A percentile compares a stretch with the other conserved stretches of the same genome.
Evolutionary conservation across 2,888 invertebrate species (phyloP).

Genomic region (Leptopilina syphax): DNA sequence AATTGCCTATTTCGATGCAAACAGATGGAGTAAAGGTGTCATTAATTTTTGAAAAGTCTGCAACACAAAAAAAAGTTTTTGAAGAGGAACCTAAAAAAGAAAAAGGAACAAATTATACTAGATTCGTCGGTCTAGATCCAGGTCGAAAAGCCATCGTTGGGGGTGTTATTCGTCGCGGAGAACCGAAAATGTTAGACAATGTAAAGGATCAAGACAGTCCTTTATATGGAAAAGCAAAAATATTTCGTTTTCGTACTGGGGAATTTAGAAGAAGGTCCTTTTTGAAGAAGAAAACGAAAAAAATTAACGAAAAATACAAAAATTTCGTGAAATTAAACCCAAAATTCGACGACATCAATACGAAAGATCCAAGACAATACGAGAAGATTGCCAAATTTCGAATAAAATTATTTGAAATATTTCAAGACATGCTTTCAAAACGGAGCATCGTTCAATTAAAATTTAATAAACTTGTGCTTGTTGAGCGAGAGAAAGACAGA

Average conservation of each 20-base stretch:
- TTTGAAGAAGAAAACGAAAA: not conserved
- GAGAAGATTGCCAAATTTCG: slow-evolving; percentile 7
- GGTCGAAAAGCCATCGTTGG: not conserved
- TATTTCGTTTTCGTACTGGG: not conserved
- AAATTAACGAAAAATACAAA: not conserved
- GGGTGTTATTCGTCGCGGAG: not conserved
- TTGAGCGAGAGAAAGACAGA: too few relatives aligned
- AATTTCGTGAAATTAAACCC: not conserved
- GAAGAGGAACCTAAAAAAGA: not conserved
- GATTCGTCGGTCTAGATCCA: not conserved
- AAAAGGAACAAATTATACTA: not conserved
- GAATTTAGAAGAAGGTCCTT: not conserved
- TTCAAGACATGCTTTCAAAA: not conserved
- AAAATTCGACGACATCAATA: not conserved
- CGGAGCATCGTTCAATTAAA: not conserved
- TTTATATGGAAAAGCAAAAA: not conserved
- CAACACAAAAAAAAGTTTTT: not conserved
- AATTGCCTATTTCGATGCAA: not conserved
- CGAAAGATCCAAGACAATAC: not conserved
- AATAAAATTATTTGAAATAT: not conserved
- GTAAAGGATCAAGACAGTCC: not conserved
- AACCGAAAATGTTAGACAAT: not conserved
- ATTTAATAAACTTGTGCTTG: not conserved
- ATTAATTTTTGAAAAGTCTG: not conserved
- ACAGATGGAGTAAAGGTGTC: not conserved